phyloP scores from a whole-genome alignment of 1,140 invertebrate species.

The Sitophilus oryzae region DNA sequence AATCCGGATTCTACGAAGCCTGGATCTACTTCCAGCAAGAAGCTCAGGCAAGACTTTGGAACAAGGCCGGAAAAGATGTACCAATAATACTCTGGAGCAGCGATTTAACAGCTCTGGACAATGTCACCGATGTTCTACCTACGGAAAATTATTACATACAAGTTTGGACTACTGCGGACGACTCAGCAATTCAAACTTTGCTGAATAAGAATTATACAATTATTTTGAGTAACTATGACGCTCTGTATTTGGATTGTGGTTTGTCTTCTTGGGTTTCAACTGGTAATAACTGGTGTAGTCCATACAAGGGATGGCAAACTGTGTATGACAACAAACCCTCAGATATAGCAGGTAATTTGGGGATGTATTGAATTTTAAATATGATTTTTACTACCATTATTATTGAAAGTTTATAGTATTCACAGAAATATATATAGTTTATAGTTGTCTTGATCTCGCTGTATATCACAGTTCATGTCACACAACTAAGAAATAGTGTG shows the following conservation, averaged over 20 bases:
- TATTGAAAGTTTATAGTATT: no score
- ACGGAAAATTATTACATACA: conserved; percentile 66
- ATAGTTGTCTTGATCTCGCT: no score
- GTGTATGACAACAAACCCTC: conserved; percentile 67
- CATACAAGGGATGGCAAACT: conserved; percentile 81
- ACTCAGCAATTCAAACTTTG: conserved; percentile 57
- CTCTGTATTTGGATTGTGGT: conserved; percentile 75
- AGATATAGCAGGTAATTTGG: conserved; percentile 48
- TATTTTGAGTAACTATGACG: conserved; percentile 78
- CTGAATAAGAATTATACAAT: conserved; percentile 62
- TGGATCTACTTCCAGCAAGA: conserved; percentile 61
- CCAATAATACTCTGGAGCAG: conserved; percentile 68
- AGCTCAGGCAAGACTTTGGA: conserved; percentile 44
- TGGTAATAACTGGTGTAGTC: conserved; percentile 77
- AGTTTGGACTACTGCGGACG: conserved; percentile 64
- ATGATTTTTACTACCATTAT: no score
- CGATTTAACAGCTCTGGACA: conserved; percentile 53
- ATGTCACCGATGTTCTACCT: conserved; percentile 56
- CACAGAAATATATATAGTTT: no score
- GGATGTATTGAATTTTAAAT: no score
- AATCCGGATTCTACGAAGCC: conserved; percentile 47
- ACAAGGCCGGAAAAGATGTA: conserved; percentile 38
- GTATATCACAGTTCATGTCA: no score
- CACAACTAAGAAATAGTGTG: no score
- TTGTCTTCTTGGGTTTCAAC: conserved; percentile 55